These are phyloP conservation scores for Zeugodacus cucurbitae DNA, from an alignment of 1,140 invertebrate genomes.

Conservation along the genomic window DNA sequence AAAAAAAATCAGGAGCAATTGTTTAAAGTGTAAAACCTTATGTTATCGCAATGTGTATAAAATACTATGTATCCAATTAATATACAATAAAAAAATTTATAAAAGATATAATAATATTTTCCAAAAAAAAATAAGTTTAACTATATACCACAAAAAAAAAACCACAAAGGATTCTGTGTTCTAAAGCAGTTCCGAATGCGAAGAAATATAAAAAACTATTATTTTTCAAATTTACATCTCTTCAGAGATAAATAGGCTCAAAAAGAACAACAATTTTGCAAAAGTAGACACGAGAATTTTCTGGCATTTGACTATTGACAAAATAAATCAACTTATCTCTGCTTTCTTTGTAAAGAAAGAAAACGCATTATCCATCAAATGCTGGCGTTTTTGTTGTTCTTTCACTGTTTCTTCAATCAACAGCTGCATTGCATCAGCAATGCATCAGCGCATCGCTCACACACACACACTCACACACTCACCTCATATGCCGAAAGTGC, in stretches of 20 bases:
- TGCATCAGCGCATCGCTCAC: not conserved
- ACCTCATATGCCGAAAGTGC: not conserved
- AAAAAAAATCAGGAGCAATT: too few relatives aligned
- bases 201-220: too few relatives aligned
- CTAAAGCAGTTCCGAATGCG: too few relatives aligned
- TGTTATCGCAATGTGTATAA: too few relatives aligned
- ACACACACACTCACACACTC: not conserved
- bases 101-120: too few relatives aligned
- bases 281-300: not conserved
- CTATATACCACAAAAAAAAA: too few relatives aligned
- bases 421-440: conserved; percentile 28
- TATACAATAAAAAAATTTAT: too few relatives aligned
- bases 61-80: too few relatives aligned
- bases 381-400: not conserved
- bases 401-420: not conserved
- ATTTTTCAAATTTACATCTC: not conserved
- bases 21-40: too few relatives aligned
- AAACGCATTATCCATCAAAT: not conserved
- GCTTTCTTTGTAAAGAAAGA: not conserved
- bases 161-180: too few relatives aligned
- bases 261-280: not conserved
- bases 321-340: not conserved
- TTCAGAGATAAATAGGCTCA: not conserved
- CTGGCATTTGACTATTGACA: not conserved
- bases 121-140: too few relatives aligned